These are phyloP conservation scores for Spea hammondii DNA, from an alignment of 2,797 vertebrate species.

Conservation along the genomic window DNA sequence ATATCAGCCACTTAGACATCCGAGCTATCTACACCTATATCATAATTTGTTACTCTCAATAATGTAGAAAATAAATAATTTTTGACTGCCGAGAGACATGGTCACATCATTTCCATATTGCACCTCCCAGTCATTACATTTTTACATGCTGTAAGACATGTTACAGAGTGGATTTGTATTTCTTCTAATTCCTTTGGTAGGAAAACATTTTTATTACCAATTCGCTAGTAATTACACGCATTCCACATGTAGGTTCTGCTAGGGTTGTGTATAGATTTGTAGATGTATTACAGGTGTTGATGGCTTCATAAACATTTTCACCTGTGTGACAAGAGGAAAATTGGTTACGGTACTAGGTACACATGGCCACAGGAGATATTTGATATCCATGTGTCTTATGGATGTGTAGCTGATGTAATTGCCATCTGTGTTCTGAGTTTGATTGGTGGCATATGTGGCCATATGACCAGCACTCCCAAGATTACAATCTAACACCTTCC, in stretches of 20 bases:
- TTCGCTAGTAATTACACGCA: not conserved
- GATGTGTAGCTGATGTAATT: not conserved
- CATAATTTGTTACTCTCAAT: no score
- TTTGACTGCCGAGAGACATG: not conserved
- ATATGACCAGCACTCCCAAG: no score
- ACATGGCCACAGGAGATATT: not conserved
- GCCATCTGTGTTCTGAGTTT: no score
- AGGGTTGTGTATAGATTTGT: not conserved
- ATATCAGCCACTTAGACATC: no score
- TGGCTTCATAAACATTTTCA: no score
- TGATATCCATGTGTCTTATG: not conserved
- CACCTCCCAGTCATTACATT: not conserved
- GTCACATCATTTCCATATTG: not conserved
- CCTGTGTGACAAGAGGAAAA: no score
- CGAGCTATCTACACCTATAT: no score
- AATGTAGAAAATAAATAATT: no score
- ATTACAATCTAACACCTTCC: no score
- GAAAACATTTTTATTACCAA: not conserved
- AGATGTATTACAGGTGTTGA: not conserved
- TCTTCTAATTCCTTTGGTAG: not conserved
- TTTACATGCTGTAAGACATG: not conserved
- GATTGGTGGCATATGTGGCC: no score
- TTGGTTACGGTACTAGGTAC: not conserved
- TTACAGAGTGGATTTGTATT: not conserved
- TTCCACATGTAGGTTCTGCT: not conserved